Percentiles rank a stretch among this genome's conserved stretches.
These are phyloP conservation scores for Halictus rubicundus DNA, from an alignment of 1,140 invertebrate species.

Conservation along the genomic window DNA sequence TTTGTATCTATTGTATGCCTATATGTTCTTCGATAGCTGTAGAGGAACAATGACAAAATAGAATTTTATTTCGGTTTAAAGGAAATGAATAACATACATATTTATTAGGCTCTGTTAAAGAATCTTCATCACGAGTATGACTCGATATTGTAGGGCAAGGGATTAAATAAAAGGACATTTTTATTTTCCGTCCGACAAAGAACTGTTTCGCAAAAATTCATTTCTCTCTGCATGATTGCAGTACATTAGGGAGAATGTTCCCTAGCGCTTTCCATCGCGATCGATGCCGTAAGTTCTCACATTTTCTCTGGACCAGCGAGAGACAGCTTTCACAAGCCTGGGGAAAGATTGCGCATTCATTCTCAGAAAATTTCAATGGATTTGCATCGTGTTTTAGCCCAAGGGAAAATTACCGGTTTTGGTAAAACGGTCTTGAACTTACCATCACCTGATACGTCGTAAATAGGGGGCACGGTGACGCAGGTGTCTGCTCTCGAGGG, in stretches of 20 bases:
- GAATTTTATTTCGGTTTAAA: no score
- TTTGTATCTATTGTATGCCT: no score
- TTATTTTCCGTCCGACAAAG: no score
- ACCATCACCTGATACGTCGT: slow-evolving; percentile 39
- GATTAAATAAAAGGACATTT: no score
- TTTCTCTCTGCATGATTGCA: no score
- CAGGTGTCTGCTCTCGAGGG: slow-evolving; percentile 23
- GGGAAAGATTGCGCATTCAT: slow-evolving; percentile 1
- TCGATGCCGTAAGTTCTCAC: neutral
- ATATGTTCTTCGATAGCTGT: no score
- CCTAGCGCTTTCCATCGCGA: neutral
- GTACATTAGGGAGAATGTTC: neutral
- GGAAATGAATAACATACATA: no score
- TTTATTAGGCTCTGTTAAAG: no score
- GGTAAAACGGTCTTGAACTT: slow-evolving; percentile 31
- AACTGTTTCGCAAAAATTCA: no score
- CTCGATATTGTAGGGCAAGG: no score
- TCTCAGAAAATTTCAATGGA: slow-evolving; percentile 43
- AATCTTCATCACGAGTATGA: no score
- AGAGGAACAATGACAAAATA: no score
- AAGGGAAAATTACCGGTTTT: slow-evolving; percentile 42
- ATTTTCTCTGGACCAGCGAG: neutral
- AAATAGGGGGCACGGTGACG: slow-evolving; percentile 40
- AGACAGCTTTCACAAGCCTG: neutral
- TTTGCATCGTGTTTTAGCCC: slow-evolving; percentile 34